phyloP scores from a whole-genome alignment of 2,113 vertebrate genomes.

The Falco punctatus region DNA sequence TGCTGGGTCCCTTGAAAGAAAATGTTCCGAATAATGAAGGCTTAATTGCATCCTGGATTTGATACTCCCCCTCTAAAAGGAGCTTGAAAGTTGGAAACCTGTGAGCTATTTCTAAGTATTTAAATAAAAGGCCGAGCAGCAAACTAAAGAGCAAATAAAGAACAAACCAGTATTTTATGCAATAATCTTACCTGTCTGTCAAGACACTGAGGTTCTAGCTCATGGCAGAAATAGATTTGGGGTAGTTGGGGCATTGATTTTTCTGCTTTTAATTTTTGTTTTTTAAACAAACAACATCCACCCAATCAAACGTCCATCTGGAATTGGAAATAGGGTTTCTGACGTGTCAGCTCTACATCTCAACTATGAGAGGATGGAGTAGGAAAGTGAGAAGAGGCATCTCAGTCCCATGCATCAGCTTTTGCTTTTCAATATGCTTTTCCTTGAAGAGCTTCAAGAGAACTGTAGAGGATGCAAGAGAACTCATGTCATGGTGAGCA shows the following conservation, averaged over 20 bases:
- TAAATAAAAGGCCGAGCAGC: not conserved
- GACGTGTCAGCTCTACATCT: not conserved
- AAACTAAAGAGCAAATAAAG: not conserved
- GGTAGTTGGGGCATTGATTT: not conserved
- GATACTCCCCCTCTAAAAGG: not conserved
- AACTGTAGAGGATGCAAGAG: not conserved
- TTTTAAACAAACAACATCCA: not conserved
- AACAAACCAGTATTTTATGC: not conserved
- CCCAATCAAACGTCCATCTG: not conserved
- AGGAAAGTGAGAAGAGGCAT: not conserved
- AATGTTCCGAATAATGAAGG: constrained; percentile 22
- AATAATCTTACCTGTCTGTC: not conserved
- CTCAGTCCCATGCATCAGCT: not conserved
- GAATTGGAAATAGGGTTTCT: not conserved
- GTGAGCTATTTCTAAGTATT: not conserved
- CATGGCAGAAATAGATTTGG: not conserved
- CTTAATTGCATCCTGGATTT: constrained; percentile 36
- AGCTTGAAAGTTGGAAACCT: not conserved
- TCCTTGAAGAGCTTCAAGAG: not conserved
- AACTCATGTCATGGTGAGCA: not conserved
- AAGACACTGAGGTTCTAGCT: not conserved
- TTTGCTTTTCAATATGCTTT: not conserved
- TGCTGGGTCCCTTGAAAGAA: constrained; percentile 11
- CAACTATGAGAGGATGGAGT: not conserved
- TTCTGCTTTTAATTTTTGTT: not conserved